Evolutionary conservation across 1,140 invertebrate species (phyloP), one percentile per base, ranked within the genome.

Genomic region (Drosophila tsacasi): DNA sequence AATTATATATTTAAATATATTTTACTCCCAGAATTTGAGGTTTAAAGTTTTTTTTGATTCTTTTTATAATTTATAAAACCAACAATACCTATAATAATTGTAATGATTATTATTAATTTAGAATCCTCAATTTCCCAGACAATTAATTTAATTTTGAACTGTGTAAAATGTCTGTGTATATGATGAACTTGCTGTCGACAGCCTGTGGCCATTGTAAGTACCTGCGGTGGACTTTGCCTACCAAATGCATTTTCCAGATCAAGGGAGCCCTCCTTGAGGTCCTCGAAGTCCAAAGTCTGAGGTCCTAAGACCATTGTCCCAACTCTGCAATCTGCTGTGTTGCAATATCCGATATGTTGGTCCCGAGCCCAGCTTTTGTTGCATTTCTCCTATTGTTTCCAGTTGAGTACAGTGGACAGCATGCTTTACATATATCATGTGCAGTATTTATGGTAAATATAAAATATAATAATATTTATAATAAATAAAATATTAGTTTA

Each of bases 131-230:
- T 19, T 50, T 25, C 15, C 5, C 5, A 7, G 2, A 1, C 25
- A 15, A 50, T 7, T 8, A 19, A 30, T 9, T 9, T 5, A 0
- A 19, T 52, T 52, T 52, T 2, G 49, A 30, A 52, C 15, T 27
- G 60, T 54, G 21, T 17, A 25, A 13, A 13, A 12, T 55, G 17
- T 30, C 9, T 25, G 15, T 39, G 10, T 13, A 1, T 21, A 6
- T 40, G 40, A 44, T 32, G 58, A 77, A 77, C 54, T 37, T 67
- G 67, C 69, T 83, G 81, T 83, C 81, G 78, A 81, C 81, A 84
- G 77, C 77, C 69, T 84, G 81, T 58, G 82, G 81, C 77, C n/a
- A 42, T 61, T 68, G 63, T 77, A 77, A 85, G 72, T 68, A 63
- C 63, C 77, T 80, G 62, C 54, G 67, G 55, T 44, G 42, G 27